Evolutionary conservation across 2,797 vertebrate species (phyloP).

Genomic region (Sebastes iracundus): DNA sequence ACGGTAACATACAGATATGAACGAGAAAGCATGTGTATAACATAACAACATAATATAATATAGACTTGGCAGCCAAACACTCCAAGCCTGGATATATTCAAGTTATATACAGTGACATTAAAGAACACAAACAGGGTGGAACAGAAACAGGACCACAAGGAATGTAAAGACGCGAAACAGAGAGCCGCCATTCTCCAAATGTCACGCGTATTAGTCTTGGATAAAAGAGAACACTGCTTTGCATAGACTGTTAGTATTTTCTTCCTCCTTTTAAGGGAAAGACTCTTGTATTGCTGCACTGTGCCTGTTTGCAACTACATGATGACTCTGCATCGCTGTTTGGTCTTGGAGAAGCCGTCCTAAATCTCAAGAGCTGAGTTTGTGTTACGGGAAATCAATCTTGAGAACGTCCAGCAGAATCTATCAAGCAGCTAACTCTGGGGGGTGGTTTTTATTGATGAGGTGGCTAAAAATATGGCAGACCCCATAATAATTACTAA

Average conservation of each 20-base stretch:
- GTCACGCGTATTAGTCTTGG: constrained; percentile 15
- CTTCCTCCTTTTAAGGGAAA: constrained; percentile 24
- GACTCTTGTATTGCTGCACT: neutral
- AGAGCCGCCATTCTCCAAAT: constrained; percentile 26
- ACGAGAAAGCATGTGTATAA: neutral
- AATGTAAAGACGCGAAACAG: constrained; percentile 24
- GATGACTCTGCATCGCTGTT: neutral
- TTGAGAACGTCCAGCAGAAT: neutral
- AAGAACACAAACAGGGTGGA: constrained; percentile 16
- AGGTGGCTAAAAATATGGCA: neutral
- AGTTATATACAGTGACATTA: constrained; percentile 13
- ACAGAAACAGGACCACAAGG: constrained; percentile 22
- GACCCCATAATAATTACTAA: neutral
- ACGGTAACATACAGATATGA: constrained; percentile 4
- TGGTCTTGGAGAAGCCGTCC: neutral
- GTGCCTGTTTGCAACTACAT: neutral
- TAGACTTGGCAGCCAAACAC: constrained; percentile 11
- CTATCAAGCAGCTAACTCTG: neutral
- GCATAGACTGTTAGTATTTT: neutral
- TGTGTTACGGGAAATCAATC: constrained; percentile 7
- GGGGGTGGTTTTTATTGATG: neutral
- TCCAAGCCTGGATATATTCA: constrained; percentile 33
- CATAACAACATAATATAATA: neutral
- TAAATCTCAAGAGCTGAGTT: neutral
- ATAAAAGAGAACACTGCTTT: constrained; percentile 9